Percentiles rank a stretch among this genome's conserved stretches.
Conservation (phyloP, 2,888 invertebrate species). For the Hyposoter didymator region DNA sequence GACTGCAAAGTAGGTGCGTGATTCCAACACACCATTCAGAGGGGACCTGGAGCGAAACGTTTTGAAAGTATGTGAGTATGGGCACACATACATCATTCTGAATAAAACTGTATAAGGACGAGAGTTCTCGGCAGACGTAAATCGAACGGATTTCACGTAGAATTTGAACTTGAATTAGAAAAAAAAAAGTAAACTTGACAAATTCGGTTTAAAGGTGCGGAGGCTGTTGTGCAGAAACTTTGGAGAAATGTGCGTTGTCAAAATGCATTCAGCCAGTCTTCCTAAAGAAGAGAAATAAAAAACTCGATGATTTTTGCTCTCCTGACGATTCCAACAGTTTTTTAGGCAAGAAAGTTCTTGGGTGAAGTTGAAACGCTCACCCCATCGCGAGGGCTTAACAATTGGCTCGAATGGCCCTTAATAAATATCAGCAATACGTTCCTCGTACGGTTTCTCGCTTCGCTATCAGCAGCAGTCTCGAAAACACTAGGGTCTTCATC, state of each 20-base stretch:
- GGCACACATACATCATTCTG: slow-evolving; percentile 18
- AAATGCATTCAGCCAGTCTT: neutral
- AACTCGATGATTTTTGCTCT: neutral
- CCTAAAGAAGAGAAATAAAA: neutral
- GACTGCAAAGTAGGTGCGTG: slow-evolving; percentile 66
- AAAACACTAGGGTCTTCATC: slow-evolving; percentile 60
- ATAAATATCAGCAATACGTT: slow-evolving; percentile 27
- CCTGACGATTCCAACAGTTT: neutral
- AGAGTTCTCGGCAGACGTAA: neutral
- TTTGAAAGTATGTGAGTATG: slow-evolving; percentile 42
- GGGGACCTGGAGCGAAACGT: slow-evolving; percentile 57
- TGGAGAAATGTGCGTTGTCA: neutral
- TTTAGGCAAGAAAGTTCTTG: neutral
- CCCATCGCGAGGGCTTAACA: neutral
- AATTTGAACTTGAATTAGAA: neutral
- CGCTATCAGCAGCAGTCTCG: slow-evolving; percentile 50
- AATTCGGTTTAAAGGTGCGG: neutral
- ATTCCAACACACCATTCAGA: slow-evolving; percentile 58
- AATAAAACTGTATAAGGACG: neutral
- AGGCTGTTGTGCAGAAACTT: neutral
- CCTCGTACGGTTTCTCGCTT: slow-evolving; percentile 59
- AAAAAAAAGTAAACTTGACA: too few relatives aligned
- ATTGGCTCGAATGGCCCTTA: slow-evolving; percentile 3
- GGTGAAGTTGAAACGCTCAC: neutral
- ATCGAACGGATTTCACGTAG: neutral